Evolutionary conservation across 2,888 invertebrate species (phyloP).

Genomic region (Amphipyra tragopoginis): DNA sequence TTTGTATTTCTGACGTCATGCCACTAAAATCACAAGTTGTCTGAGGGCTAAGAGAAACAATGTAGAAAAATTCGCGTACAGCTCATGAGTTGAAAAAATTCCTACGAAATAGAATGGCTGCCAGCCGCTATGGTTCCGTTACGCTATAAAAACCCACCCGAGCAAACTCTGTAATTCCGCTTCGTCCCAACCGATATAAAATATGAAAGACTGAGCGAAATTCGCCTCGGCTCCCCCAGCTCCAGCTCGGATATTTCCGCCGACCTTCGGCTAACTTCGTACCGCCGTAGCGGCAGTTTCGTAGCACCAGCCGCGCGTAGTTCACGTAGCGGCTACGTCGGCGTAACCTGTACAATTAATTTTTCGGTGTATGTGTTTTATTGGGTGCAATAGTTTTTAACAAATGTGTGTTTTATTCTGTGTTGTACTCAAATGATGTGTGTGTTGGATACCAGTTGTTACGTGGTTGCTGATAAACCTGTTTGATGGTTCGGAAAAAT

Average conservation of each 20-base stretch:
- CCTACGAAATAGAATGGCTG: constrained; percentile 80
- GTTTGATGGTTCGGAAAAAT: constrained; percentile 85
- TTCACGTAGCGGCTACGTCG: constrained; percentile 70
- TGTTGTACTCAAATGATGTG: constrained; percentile 78
- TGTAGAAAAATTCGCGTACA: constrained; percentile 78
- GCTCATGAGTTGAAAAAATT: constrained; percentile 79
- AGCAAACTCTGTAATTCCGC: constrained; percentile 88
- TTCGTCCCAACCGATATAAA: constrained; percentile 86
- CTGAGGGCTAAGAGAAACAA: constrained; percentile 78
- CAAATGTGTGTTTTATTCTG: constrained; percentile 64
- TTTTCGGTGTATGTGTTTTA: constrained; percentile 79
- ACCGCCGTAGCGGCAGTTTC: constrained; percentile 86
- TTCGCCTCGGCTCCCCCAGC: constrained; percentile 77
- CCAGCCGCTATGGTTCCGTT: constrained; percentile 77
- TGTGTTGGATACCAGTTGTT: constrained; percentile 69
- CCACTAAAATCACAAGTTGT: constrained; percentile 84
- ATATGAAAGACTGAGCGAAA: constrained; percentile 88
- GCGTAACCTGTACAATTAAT: constrained; percentile 58
- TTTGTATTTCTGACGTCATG: constrained; percentile 69
- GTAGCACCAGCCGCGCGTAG: constrained; percentile 68
- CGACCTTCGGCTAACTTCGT: constrained; percentile 71
- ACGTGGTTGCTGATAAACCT: constrained; percentile 63
- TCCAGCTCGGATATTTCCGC: constrained; percentile 74
- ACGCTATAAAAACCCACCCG: constrained; percentile 86
- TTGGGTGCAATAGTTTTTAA: constrained; percentile 66